Evolutionary conservation across 1,140 invertebrate species (phyloP).

Genomic region (Leptinotarsa defecta): DNA sequence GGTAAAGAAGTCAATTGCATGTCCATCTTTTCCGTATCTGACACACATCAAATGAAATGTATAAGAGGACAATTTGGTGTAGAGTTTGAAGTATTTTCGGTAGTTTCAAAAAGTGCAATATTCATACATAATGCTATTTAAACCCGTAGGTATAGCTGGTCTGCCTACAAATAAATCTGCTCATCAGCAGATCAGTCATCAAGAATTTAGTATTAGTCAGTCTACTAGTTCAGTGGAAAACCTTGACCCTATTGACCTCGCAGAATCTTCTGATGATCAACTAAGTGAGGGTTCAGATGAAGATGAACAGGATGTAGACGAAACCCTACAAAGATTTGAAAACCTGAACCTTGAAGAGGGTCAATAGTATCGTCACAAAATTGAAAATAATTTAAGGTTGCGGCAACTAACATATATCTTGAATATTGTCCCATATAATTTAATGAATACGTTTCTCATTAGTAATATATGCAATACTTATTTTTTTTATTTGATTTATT

Average conservation of each 20-base stretch:
- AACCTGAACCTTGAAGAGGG: background rate
- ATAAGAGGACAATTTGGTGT: too few species aligned
- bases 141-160: background rate
- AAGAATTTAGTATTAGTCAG: background rate
- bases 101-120: too few species aligned
- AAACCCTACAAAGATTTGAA: background rate
- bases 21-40: background rate
- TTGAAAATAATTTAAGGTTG: too few species aligned
- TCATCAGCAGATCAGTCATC: background rate
- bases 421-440: background rate
- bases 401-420: too few species aligned
- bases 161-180: background rate
- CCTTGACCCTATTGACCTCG: background rate
- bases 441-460: background rate
- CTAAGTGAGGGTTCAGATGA: background rate
- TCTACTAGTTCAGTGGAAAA: background rate
- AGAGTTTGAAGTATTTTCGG: too few species aligned
- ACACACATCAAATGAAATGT: too few species aligned
- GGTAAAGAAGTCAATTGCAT: slow-evolving; percentile 58
- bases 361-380: background rate
- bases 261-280: background rate
- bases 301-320: background rate
- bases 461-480: background rate
- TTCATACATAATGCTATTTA: too few species aligned
- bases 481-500: background rate